Evolutionary conservation across 2,797 vertebrate genomes (phyloP).

Genomic region (Pipistrellus nathusii): DNA sequence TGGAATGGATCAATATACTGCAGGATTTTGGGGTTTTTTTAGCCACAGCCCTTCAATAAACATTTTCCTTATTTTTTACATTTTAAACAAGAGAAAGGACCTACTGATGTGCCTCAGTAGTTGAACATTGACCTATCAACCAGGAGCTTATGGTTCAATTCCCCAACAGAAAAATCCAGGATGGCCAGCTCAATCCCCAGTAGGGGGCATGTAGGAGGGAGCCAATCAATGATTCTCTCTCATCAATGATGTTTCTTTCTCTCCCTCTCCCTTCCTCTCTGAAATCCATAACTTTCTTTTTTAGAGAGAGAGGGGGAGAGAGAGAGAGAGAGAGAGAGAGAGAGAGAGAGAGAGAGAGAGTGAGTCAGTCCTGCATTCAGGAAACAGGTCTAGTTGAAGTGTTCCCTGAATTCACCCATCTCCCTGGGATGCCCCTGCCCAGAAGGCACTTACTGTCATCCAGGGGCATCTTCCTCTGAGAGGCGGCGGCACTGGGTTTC

Average conservation of each 20-base stretch:
- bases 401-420: constrained; percentile 83
- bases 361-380: constrained; percentile 84
- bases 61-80: constrained; percentile 89
- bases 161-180: too few species aligned
- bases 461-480: constrained; percentile 89
- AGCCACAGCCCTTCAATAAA: constrained; percentile 86
- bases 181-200: too few species aligned
- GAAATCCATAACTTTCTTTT: neutral
- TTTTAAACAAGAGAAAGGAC: constrained; percentile 89
- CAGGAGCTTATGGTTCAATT: neutral
- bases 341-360: constrained; percentile 75
- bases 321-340: constrained; percentile 56
- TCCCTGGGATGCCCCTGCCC: neutral
- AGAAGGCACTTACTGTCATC: constrained; percentile 89
- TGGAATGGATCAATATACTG: constrained; percentile 91
- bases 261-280: neutral
- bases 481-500: constrained; percentile 89
- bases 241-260: neutral
- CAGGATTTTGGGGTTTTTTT: constrained; percentile 87
- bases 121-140: neutral
- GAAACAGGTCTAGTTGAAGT: constrained; percentile 88
- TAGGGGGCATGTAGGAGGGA: neutral
- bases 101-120: neutral
- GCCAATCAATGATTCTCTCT: neutral
- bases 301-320: constrained; percentile 76